Evolutionary conservation across 1,140 invertebrate species (phyloP), one percentile per base, ranked within the genome.

Genomic region (Cepaea nemoralis): DNA sequence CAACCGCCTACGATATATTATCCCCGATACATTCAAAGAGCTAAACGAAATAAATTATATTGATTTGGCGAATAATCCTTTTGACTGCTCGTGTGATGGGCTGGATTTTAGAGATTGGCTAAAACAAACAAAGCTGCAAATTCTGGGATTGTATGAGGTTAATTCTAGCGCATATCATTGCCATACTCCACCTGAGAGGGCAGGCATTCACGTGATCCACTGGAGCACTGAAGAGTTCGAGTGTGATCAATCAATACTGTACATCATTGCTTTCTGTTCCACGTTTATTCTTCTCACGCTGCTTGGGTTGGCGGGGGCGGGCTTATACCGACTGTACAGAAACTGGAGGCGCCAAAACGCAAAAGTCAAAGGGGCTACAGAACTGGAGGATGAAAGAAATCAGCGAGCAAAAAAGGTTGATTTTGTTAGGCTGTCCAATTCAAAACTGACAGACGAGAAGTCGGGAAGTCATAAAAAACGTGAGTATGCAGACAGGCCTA

Each of bases 1-100:
- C 19, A 89, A 88, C 73, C 33, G 73, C 8, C 66, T 90, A 33
- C n/a, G 40, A 70, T 50, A 50, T 0, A 78, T 90, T 48, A 66
- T 80, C 2, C 80, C 83, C 0, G 39, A 71, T 6, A 55, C 82
- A 19, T 87, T 89, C 39, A 27, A 77, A 31, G 55, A 76, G 24
- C 40, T 87, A 27, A 71, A 70, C 39, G 80, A 86, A 14, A 77
- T 90, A 33, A 39, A 82, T 22, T 31, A 83, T 55, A 42, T 90
- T 10, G 87, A 89, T 81, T 77, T 90, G 10, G 86, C 88, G 8
- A 69, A 74, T n/a, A 90, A 90, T 69, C 85, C 84, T 6, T 89
- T 89, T 73, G 35, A 80, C 35, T 90, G 89, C 73, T 80, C 82
- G 33, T 90, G 89, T 80, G 81, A 83, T 31, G 74, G 87, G 33